Conservation (phyloP, 2,888 invertebrate species). For the Melanargia galathea region DNA sequence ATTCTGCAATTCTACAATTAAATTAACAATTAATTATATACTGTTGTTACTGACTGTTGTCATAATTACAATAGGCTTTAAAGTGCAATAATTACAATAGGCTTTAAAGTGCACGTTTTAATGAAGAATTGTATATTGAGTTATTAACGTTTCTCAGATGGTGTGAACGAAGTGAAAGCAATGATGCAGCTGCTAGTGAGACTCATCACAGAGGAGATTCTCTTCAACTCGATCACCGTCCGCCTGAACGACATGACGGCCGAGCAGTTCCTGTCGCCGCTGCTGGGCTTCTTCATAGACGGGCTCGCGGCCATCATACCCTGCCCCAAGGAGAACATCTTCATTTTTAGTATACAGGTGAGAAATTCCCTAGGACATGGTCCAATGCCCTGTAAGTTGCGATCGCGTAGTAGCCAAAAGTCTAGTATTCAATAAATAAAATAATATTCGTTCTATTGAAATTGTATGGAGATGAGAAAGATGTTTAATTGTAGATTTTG, state of each 20-base stretch:
- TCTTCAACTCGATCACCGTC: constrained; percentile 96
- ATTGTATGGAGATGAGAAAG: no score
- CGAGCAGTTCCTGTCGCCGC: constrained; percentile 94
- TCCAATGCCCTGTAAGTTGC: not conserved
- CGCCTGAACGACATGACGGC: constrained; percentile 96
- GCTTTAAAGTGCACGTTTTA: no score
- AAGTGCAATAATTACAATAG: no score
- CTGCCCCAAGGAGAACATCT: constrained; percentile 95
- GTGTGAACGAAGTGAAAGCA: constrained; percentile 95
- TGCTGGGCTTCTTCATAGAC: constrained; percentile 93
- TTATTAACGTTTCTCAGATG: constrained; percentile 82
- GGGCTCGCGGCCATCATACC: constrained; percentile 96
- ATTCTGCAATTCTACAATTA: no score
- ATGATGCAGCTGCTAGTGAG: constrained; percentile 95
- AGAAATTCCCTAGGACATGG: constrained; percentile 20
- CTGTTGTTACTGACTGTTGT: no score
- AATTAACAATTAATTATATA: no score
- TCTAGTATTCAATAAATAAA: no score
- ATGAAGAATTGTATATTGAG: not conserved
- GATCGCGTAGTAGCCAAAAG: no score
- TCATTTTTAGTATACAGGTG: constrained; percentile 93
- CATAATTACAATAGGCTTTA: no score
- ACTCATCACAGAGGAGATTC: constrained; percentile 96
- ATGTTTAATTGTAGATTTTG: no score
- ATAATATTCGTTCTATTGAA: no score